Conservation (phyloP, 2,113 vertebrate genomes). For the Grammomys dolichurus region DNA sequence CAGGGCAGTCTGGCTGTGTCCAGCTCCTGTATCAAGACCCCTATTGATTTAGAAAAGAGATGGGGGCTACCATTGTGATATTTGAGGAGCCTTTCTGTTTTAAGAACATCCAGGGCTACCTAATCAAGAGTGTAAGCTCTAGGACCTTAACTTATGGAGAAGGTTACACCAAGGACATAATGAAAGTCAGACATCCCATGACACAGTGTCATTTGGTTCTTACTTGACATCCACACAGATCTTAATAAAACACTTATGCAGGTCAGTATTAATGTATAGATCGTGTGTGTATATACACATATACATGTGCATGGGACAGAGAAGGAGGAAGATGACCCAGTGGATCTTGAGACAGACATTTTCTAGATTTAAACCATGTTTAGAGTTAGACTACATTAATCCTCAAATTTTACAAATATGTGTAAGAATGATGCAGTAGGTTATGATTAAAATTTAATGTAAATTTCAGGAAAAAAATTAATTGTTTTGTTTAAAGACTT, state of each 20-base stretch:
- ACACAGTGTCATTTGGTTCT: not conserved
- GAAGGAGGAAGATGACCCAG: not conserved
- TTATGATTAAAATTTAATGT: not conserved
- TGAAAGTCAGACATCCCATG: not conserved
- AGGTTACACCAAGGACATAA: not conserved
- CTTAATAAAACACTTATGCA: not conserved
- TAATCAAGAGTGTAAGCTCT: not conserved
- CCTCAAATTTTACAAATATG: not conserved
- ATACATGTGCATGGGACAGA: not conserved
- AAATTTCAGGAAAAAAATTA: not conserved
- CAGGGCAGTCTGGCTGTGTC: not conserved
- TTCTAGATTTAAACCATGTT: constrained; percentile 30
- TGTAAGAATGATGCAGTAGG: not conserved
- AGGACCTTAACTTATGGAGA: not conserved
- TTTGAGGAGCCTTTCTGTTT: not conserved
- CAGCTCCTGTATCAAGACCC: not conserved
- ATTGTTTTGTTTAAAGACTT: not conserved
- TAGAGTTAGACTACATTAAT: not conserved
- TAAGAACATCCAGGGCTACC: not conserved
- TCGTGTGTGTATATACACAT: not conserved
- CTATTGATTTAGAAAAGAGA: not conserved
- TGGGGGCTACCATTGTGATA: not conserved
- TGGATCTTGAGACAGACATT: not conserved
- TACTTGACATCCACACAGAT: not conserved
- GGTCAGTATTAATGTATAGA: not conserved